Base-by-base conservation (phyloP, 2,113 vertebrate genomes). In the Peromyscus maniculatus region DNA sequence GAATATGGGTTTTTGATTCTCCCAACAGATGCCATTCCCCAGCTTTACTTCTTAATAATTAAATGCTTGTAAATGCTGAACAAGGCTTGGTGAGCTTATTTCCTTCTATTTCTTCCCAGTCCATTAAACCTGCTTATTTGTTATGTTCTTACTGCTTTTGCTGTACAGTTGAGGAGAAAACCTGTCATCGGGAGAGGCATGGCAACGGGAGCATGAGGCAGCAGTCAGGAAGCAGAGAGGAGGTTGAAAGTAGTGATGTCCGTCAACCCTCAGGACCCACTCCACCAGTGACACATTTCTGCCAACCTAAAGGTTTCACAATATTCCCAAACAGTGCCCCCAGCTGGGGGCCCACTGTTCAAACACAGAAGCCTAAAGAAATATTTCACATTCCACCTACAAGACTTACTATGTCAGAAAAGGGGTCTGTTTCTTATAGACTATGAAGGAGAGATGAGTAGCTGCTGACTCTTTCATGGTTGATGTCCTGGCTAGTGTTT, bases 161-260 rank as follows among this genome's bases (percentile, higher is more conserved):
- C 19, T 39, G 21, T 21, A 36, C 10, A 69, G 84, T 33, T 87
- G 64, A 67, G 43, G 31, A 66, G 43, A 49, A 49, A 24, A 3
- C 3, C 83, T 19, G 36, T 24, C 43, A 1, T 24, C 66, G 83
- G 11, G 59, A 31, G 19, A 86, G 26, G 4, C 52, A 9, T 5
- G 15, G n/a, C 1, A 3, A 19, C 16, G 31, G 59, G 59, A 19
- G 26, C 39, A 2, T 64, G 82, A 64, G 13, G 0, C 39, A 17
- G 21, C 46, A 7, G 33, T 24, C 33, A n/a, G 49, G 67, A 55
- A 39, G 69, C 5, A 26, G 67, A 86, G n/a, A 79, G 0, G 46
- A 31, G 15, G 16, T 2, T 2, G n/a, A 19, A 10, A 43, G 28
- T 7, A 1, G 28, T 43, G 3, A 5, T 3, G 49, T 1, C 46